These are phyloP conservation scores for Phataginus tetradactyla DNA, from an alignment of 2,797 vertebrate genomes.

Conservation along the genomic window DNA sequence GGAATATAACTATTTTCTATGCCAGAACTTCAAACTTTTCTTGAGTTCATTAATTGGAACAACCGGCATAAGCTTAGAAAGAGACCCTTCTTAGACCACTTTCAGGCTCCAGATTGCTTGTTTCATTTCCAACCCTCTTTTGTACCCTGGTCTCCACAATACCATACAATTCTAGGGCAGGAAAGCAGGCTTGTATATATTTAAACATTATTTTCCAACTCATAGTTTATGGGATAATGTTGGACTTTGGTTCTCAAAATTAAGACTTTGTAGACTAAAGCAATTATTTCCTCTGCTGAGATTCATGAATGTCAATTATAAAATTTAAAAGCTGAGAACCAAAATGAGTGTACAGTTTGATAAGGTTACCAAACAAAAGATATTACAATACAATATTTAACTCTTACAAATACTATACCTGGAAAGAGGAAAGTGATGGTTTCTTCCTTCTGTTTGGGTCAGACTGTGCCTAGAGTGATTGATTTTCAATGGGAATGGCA, in stretches of 20 bases:
- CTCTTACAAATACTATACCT: not conserved
- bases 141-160: not conserved
- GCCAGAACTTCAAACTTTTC: not conserved
- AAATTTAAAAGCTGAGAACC: not conserved
- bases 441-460: not conserved
- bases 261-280: not conserved
- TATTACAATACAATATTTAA: not conserved
- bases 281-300: not conserved
- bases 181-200: not conserved
- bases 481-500: not conserved
- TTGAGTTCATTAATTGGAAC: not conserved
- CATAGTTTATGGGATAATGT: not conserved
- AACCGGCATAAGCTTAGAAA: not conserved
- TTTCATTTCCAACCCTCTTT: not conserved
- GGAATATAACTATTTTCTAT: not conserved
- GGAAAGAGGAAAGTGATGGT: not conserved
- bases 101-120: not conserved
- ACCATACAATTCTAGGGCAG: not conserved
- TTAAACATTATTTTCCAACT: not conserved
- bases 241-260: not conserved
- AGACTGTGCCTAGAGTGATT: not conserved
- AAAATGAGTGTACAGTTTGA: not conserved
- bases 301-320: not conserved
- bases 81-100: not conserved
- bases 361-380: not conserved